Percentiles rank a stretch among this genome's conserved stretches.
Evolutionary conservation across 2,888 invertebrate species (phyloP).

Genomic region (Drosophila niveifrons): DNA sequence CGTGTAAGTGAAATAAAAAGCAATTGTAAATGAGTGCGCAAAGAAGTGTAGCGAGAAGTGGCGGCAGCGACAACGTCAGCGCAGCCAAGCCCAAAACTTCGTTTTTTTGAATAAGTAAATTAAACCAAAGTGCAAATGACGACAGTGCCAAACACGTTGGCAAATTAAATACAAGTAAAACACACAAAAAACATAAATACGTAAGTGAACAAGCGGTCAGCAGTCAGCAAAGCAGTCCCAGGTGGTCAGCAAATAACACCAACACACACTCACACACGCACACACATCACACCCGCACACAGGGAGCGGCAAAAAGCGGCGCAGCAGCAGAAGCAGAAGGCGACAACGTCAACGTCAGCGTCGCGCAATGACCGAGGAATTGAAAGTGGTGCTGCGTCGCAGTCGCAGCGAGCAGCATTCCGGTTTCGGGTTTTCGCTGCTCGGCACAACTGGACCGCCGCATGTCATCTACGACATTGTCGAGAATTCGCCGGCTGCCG

Average conservation of each 20-base stretch:
- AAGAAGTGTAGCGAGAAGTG: constrained; percentile 46
- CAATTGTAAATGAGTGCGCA: constrained; percentile 69
- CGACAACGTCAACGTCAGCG: constrained; percentile 54
- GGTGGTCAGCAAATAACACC: constrained; percentile 54
- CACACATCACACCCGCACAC: constrained; percentile 48
- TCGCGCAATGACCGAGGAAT: constrained; percentile 90
- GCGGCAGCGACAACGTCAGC: constrained; percentile 37
- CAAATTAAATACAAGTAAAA: constrained; percentile 51
- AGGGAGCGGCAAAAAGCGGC: constrained; percentile 53
- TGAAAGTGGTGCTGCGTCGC: constrained; percentile 94
- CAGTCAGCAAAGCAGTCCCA: constrained; percentile 52
- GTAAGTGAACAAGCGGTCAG: constrained; percentile 34
- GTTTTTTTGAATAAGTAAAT: constrained; percentile 57
- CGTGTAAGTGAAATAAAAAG: constrained; percentile 69
- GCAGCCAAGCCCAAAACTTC: constrained; percentile 83
- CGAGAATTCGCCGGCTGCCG: constrained; percentile 96
- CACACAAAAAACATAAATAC: constrained; percentile 41
- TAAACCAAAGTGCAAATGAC: constrained; percentile 64
- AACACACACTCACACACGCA: constrained; percentile 28
- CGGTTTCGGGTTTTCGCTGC: constrained; percentile 96
- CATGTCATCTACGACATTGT: constrained; percentile 97
- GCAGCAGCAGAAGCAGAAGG: constrained; percentile 29
- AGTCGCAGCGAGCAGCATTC: constrained; percentile 92
- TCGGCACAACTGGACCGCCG: constrained; percentile 95
- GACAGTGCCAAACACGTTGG: constrained; percentile 52